phyloP scores from a whole-genome alignment of 2,113 vertebrate species.

The Nannobrachium achirus region DNA sequence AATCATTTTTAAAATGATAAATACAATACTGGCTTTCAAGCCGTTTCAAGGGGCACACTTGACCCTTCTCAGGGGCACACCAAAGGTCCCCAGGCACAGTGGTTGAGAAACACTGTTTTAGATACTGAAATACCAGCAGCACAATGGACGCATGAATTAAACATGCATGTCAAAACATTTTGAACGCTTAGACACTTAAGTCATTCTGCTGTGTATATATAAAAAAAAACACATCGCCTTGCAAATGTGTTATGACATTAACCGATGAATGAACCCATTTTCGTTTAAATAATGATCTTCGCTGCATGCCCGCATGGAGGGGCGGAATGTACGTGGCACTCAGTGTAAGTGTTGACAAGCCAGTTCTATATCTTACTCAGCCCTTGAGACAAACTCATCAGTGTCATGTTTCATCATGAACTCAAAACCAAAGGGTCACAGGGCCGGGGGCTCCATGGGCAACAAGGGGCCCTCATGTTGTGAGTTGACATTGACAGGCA shows the following conservation, averaged over 20 bases:
- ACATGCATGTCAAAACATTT: neutral
- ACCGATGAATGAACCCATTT: conserved; percentile 72
- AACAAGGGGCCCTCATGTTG: conserved; percentile 27
- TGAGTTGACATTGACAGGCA: conserved; percentile 24
- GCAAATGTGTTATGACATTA: conserved; percentile 36
- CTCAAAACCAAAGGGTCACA: conserved; percentile 43
- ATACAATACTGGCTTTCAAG: no score
- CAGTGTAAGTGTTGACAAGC: conserved; percentile 60
- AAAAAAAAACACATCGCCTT: conserved; percentile 23
- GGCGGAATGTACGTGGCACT: conserved; percentile 45
- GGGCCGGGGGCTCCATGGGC: neutral
- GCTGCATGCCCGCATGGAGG: conserved; percentile 43
- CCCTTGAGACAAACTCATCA: conserved; percentile 66
- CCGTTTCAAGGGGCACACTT: no score
- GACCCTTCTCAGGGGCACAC: no score
- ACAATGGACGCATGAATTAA: conserved; percentile 14
- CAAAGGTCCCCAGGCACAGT: no score
- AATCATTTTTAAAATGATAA: no score
- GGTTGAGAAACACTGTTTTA: no score
- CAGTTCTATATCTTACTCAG: conserved; percentile 67
- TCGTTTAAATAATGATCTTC: conserved; percentile 68
- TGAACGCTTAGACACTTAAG: conserved; percentile 22
- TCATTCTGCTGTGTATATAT: conserved; percentile 38
- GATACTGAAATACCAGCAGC: neutral
- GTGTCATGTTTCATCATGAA: conserved; percentile 66